Evolutionary conservation across 2,888 invertebrate species (phyloP).

Genomic region (Andrena flavipes): DNA sequence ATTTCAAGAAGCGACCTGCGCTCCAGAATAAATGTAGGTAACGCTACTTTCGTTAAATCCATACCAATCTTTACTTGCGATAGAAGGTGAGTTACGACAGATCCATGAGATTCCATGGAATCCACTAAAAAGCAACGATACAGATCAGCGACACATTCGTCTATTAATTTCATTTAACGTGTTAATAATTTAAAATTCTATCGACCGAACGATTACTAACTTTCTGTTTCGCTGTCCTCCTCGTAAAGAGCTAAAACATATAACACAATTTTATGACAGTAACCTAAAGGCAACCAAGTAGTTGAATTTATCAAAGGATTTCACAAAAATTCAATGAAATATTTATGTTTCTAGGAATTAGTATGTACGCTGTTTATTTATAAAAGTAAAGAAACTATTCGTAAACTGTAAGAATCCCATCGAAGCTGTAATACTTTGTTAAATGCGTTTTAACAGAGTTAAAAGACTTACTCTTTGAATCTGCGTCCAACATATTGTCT

Average conservation of each 20-base stretch:
- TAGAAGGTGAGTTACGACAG: constrained; percentile 97
- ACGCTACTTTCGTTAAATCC: constrained; percentile 99
- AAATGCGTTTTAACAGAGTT: neutral
- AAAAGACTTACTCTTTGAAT: constrained; percentile 77
- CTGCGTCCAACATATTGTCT: constrained; percentile 75
- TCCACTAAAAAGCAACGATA: constrained; percentile 86
- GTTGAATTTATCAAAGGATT: neutral
- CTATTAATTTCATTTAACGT: neutral
- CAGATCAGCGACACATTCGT: neutral
- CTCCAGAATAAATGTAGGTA: constrained; percentile 99
- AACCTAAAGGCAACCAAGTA: neutral
- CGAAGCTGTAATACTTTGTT: neutral
- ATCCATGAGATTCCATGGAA: constrained; percentile 98
- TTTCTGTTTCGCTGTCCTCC: constrained; percentile 94
- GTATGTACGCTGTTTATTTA: neutral
- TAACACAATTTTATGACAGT: constrained; percentile 49
- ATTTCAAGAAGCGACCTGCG: constrained; percentile 98
- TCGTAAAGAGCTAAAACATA: constrained; percentile 93
- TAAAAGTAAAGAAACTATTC: neutral
- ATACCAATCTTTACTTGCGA: constrained; percentile 99
- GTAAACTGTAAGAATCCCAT: neutral
- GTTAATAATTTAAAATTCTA: constrained; percentile 1
- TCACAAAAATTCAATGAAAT: neutral
- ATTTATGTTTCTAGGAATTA: neutral
- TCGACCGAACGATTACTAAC: constrained; percentile 83